Evolutionary conservation across 2,888 invertebrate genomes (phyloP).

Genomic region (Tinea trinotella): DNA sequence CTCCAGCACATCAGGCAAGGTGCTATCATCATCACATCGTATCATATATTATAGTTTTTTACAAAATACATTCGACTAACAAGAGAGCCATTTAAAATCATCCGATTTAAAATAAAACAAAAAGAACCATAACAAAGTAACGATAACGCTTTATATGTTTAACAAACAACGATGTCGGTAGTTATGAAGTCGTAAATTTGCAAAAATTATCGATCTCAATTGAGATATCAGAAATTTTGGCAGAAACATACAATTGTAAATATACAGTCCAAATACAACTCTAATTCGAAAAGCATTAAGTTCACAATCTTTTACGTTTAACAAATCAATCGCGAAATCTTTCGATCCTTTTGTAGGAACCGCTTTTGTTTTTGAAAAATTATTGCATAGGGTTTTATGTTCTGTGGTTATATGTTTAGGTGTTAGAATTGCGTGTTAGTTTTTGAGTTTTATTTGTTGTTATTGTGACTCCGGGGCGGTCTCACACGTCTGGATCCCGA

Average conservation of each 20-base stretch:
- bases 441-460: background rate
- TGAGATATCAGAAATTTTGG: slow-evolving; percentile 25
- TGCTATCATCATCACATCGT: too few species aligned
- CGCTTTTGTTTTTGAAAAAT: background rate
- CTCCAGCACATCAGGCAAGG: too few species aligned
- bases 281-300: slow-evolving; percentile 18
- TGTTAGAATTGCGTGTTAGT: background rate
- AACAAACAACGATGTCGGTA: slow-evolving; percentile 23
- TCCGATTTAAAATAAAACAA: background rate
- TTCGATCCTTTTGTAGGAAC: background rate
- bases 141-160: slow-evolving; percentile 20
- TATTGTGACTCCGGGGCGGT: slow-evolving; percentile 23
- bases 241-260: slow-evolving; percentile 7
- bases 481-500: slow-evolving; percentile 26
- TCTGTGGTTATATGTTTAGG: background rate
- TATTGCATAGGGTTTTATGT: background rate
- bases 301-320: slow-evolving; percentile 18
- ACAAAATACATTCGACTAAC: too few species aligned
- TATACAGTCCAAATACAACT: slow-evolving; percentile 20
- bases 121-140: slow-evolving; percentile 11
- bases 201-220: slow-evolving; percentile 25
- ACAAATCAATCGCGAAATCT: slow-evolving; percentile 19
- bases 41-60: too few species aligned
- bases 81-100: background rate
- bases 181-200: slow-evolving; percentile 24